Evolutionary conservation across 2,888 invertebrate species (phyloP).

Genomic region (Brenthis ino): DNA sequence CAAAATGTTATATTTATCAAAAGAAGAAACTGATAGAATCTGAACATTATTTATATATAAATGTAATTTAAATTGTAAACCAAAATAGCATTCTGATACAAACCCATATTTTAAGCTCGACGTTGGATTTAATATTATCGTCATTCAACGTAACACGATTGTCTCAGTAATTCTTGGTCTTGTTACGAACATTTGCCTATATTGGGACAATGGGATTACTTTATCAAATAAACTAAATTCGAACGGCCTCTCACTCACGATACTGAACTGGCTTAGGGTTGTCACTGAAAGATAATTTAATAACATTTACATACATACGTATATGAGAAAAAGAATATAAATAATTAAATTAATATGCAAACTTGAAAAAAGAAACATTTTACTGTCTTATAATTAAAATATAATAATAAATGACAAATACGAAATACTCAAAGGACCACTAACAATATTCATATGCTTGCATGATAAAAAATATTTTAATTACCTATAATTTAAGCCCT

Average conservation of each 20-base stretch:
- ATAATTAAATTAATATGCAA: too few species aligned
- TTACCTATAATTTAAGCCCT: too few species aligned
- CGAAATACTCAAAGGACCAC: too few species aligned
- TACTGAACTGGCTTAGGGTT: slow-evolving; percentile 28
- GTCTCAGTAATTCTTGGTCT: slow-evolving; percentile 13
- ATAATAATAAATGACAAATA: neutral
- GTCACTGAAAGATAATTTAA: neutral
- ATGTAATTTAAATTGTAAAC: too few species aligned
- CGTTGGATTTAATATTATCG: slow-evolving; percentile 10
- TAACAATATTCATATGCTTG: too few species aligned
- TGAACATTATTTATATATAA: too few species aligned
- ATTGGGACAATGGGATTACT: slow-evolving; percentile 31
- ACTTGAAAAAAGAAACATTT: too few species aligned
- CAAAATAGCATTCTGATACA: neutral
- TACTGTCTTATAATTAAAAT: neutral
- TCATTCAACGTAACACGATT: slow-evolving; percentile 19
- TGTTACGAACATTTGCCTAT: slow-evolving; percentile 27
- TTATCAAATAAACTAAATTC: slow-evolving; percentile 35
- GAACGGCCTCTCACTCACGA: slow-evolving; percentile 37
- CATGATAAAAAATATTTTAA: too few species aligned
- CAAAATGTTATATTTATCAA: too few species aligned
- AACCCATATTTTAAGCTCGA: slow-evolving; percentile 7
- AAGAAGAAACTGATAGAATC: too few species aligned
- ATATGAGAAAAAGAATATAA: too few species aligned
- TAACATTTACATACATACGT: too few species aligned